These are phyloP conservation scores for Podarcis muralis DNA, from an alignment of 2,113 vertebrate genomes.

Conservation along the genomic window DNA sequence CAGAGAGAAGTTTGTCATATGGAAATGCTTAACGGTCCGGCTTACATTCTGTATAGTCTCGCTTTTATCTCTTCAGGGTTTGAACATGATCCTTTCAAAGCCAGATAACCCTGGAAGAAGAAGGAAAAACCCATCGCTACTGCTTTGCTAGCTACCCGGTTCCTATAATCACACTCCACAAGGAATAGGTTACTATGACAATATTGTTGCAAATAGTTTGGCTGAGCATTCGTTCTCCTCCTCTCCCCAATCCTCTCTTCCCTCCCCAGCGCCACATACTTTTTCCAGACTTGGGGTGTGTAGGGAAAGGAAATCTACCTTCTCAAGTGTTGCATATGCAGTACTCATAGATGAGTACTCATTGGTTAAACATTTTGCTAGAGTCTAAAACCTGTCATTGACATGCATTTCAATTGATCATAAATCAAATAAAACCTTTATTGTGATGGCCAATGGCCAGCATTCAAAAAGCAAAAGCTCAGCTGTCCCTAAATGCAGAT, in stretches of 20 bases:
- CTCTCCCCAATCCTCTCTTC: not conserved
- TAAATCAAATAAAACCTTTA: not conserved
- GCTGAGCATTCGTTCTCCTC: constrained; percentile 42
- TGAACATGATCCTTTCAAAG: constrained; percentile 81
- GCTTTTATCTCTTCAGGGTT: constrained; percentile 80
- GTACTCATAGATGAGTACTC: constrained; percentile 22
- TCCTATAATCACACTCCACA: constrained; percentile 57
- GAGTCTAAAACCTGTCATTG: too few relatives aligned
- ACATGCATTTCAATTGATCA: not conserved
- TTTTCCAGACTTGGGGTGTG: constrained; percentile 21
- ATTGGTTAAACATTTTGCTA: constrained; percentile 1
- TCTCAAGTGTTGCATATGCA: constrained; percentile 15
- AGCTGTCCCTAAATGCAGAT: not conserved
- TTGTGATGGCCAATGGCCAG: not conserved
- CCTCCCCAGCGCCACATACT: constrained; percentile 28
- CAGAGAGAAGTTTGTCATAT: constrained; percentile 77
- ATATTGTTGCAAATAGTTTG: constrained; percentile 58
- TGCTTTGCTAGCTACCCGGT: constrained; percentile 53
- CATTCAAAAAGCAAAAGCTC: not conserved
- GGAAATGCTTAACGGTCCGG: constrained; percentile 76
- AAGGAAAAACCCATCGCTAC: constrained; percentile 57
- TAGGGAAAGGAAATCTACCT: not conserved
- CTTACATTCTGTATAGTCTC: constrained; percentile 72
- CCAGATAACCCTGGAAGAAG: constrained; percentile 72
- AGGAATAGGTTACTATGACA: constrained; percentile 72